Percentiles rank a stretch among this genome's conserved stretches.
Evolutionary conservation across 2,888 invertebrate species (phyloP).

Genomic region (Epistrophe grossulariae): DNA sequence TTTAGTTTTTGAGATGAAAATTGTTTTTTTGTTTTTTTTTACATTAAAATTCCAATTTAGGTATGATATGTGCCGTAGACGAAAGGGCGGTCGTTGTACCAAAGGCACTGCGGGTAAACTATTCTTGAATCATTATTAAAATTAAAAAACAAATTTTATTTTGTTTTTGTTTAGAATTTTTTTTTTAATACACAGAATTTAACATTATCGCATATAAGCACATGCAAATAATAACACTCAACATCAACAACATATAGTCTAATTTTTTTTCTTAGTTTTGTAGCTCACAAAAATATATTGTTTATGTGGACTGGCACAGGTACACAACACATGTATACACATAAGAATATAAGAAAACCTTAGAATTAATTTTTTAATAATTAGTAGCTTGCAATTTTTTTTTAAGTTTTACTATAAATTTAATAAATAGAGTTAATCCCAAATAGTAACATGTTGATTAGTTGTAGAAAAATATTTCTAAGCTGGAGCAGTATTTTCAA

Average conservation of each 20-base stretch:
- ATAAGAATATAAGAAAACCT: background rate
- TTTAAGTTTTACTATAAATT: background rate
- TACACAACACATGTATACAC: background rate
- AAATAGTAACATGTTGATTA: background rate
- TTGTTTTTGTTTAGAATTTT: slow-evolving; percentile 35
- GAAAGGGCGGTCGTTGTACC: slow-evolving; percentile 98
- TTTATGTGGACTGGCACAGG: background rate
- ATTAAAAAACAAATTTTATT: slow-evolving; percentile 35
- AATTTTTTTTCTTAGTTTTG: slow-evolving; percentile 4
- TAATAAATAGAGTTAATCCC: background rate
- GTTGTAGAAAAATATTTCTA: too few species aligned
- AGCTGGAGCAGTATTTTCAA: too few species aligned
- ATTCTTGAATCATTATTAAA: slow-evolving; percentile 39
- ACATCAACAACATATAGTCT: slow-evolving; percentile 67
- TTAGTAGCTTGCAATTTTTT: background rate
- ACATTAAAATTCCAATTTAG: slow-evolving; percentile 83
- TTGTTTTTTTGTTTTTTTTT: slow-evolving; percentile 45
- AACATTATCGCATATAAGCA: slow-evolving; percentile 62
- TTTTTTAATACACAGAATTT: slow-evolving; percentile 24
- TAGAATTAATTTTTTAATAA: background rate
- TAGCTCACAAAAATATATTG: slow-evolving; percentile 30
- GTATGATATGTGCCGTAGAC: slow-evolving; percentile 98
- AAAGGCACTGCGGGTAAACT: slow-evolving; percentile 98
- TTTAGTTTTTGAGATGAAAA: slow-evolving; percentile 14
- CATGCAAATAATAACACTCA: slow-evolving; percentile 63